These are phyloP conservation scores for Lonchura striata DNA, from an alignment of 2,113 vertebrate genomes.

Conservation along the genomic window DNA sequence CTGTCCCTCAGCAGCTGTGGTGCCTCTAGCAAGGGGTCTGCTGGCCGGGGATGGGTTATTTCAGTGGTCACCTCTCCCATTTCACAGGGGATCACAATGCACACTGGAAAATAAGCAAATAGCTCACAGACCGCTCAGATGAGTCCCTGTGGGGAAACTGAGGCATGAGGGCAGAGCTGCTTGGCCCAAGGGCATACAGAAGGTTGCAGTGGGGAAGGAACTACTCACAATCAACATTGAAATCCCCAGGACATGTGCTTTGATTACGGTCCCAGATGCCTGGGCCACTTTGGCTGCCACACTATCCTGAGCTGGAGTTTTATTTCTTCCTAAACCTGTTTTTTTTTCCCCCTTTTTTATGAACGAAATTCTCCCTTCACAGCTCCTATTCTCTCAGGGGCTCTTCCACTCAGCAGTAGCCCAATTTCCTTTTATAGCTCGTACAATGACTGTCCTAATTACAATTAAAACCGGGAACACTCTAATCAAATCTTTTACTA, in stretches of 20 bases:
- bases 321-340: background rate
- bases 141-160: background rate
- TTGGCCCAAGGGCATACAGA: background rate
- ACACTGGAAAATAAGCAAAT: background rate
- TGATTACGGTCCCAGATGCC: background rate
- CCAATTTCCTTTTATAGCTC: slow-evolving; percentile 69
- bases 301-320: background rate
- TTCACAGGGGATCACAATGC: background rate
- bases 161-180: background rate
- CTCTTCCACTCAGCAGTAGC: slow-evolving; percentile 56
- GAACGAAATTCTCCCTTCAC: slow-evolving; percentile 21
- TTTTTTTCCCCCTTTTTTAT: background rate
- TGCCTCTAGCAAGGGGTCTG: background rate
- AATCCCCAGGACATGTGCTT: background rate
- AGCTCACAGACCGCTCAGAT: background rate
- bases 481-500: slow-evolving; percentile 70
- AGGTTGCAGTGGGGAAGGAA: background rate
- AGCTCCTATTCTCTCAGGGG: slow-evolving; percentile 47
- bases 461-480: slow-evolving; percentile 59
- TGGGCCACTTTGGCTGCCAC: slow-evolving; percentile 3
- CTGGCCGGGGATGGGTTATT: background rate
- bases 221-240: fast-evolving
- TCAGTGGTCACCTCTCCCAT: fast-evolving
- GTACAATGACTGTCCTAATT: slow-evolving; percentile 70
- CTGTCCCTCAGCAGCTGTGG: background rate